Evolutionary conservation across 2,797 vertebrate species (phyloP), one percentile per base, ranked within the genome.

Genomic region (Benthosema pterotum): DNA sequence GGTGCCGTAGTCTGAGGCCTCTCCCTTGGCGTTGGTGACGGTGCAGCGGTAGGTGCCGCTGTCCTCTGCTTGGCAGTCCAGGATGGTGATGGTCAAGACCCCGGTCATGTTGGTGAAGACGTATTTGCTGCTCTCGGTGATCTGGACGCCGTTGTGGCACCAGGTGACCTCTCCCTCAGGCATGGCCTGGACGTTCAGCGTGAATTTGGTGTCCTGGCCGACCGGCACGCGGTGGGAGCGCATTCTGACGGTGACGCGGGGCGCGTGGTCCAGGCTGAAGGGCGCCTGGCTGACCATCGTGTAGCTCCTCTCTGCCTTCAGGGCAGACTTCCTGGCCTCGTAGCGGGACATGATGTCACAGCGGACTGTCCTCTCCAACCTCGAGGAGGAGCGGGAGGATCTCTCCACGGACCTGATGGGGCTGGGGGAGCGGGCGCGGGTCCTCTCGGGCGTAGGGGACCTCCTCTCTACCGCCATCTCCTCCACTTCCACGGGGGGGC

Each of bases 331-430:
- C 92, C 95, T 97, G 68, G 98, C 94, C 79, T 99, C 98, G 0
- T 99, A 99, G 67, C 98, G 95, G 60, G 98, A 99, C 92, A 99
- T 99, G 73, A 99, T 99, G 84, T 99, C 98, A 89, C 99, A 99
- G 83, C 97, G 94, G 61, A 97, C 96, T 45, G 97, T 96, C 47
- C 97, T 95, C 83, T 99, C 98, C 87, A 99, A 98, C 75, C 96
- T 94, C 5, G 98, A 99, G 52, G 98, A 95, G 1, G 98, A 99
- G 57, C 89, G 91, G 5, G 93, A 93, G 1, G 89, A 86, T 76
- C 98, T 94, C 80, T 99, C 98, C 53, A 91, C 93, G 19, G 97
- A 95, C 58, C 69, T 84, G 25, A 98, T 89, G 7, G 98, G 98
- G 77, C 98, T 99, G 57, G 98, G 98, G 65, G 98, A 99, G 11